Evolutionary conservation across 2,113 vertebrate genomes (phyloP).

Genomic region (Sinocyclocheilus grahami): DNA sequence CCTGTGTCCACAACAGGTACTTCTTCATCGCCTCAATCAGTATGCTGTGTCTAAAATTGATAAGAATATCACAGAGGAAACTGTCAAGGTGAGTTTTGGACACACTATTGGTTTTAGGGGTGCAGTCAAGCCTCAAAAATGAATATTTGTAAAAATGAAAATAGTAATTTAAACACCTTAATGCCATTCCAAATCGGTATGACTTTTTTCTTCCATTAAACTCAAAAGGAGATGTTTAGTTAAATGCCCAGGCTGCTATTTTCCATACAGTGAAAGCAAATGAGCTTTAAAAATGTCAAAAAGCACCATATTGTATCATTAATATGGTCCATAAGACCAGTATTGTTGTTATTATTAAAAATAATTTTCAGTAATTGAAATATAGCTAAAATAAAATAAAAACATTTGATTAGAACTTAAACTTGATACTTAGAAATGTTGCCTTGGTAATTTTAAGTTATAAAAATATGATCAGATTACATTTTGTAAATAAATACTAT

Average conservation of each 20-base stretch:
- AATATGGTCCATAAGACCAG: not conserved
- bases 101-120: not conserved
- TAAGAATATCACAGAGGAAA: slow-evolving; percentile 97
- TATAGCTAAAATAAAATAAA: not conserved
- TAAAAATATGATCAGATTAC: not conserved
- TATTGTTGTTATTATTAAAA: not conserved
- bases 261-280: not conserved
- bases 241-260: not conserved
- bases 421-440: too few relatives aligned
- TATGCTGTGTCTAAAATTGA: slow-evolving; percentile 89
- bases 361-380: not conserved
- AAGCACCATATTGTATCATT: not conserved
- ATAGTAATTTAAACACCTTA: not conserved
- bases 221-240: not conserved
- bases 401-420: not conserved
- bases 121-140: not conserved
- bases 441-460: too few relatives aligned
- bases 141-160: not conserved
- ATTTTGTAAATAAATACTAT: not conserved
- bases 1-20: slow-evolving; percentile 77
- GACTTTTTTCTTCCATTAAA: not conserved
- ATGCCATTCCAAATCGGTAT: not conserved
- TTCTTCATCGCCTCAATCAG: slow-evolving; percentile 93
- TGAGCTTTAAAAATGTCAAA: not conserved
- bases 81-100: slow-evolving; percentile 86